Evolutionary conservation across 2,888 invertebrate species (phyloP), one percentile per base, ranked within the genome.

Genomic region (Latheticus oryzae): DNA sequence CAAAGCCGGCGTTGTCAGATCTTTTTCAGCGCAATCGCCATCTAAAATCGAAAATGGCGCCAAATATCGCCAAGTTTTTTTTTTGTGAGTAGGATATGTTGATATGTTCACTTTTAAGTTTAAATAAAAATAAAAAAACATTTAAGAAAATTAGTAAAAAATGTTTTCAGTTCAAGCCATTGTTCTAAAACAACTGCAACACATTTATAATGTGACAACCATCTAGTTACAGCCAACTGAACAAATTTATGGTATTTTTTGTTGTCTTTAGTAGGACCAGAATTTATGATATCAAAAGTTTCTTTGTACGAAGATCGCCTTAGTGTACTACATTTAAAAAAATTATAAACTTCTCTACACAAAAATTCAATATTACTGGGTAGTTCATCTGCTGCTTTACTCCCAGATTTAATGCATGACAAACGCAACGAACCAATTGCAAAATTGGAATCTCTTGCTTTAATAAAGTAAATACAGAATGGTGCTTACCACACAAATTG

Each of bases 381-480:
- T 16, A 68, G 28, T 15, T 63, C 53, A 11, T 65, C 56, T n/a
- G 57, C 35, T 13, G 55, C 58, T 15, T 38, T 50, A n/a, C 15
- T 21, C 3, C 30, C 15, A 8, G 56, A 48, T 63, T 38, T 16
- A 65, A 28, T 1, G 62, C 60, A 48, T 67, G 66, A 32, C 61
- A 62, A 33, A 65, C 42, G 26, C 68, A 67, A 51, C 55, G 33
- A 1, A 67, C 26, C 16, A 66, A 26, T 48, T 60, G 57, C 32
- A 66, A 32, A n/a, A 50, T 38, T 19, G 68, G 66, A 33, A 42
- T 28, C 2, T 55, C 43, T 17, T 45, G 8, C 55, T 60, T 66
- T 11, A 68, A 35, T 1, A 65, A 30, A 2, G 64, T 60, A 56
- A 43, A 68, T 11, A 70, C 16, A 5, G 65, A 69, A 55, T 68